Evolutionary conservation across 2,888 invertebrate genomes (phyloP).

Genomic region (Acanthococcus lagerstroemiae): DNA sequence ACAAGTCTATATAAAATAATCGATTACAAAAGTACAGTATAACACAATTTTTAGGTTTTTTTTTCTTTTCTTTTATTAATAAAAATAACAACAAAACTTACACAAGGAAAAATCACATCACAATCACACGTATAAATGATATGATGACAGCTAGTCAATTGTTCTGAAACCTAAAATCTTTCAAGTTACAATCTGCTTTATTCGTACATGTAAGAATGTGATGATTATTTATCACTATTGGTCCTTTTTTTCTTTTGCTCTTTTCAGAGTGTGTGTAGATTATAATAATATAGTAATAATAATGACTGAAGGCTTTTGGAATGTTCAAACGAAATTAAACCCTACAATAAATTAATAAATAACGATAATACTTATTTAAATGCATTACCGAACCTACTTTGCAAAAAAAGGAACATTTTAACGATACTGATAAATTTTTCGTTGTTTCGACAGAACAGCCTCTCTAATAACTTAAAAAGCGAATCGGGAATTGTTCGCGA

Average conservation of each 20-base stretch:
- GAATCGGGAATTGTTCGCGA: neutral
- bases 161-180: neutral
- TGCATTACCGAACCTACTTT: conserved; percentile 18
- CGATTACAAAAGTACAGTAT: conserved; percentile 16
- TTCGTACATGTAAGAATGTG: conserved; percentile 27
- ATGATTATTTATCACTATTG: conserved; percentile 27
- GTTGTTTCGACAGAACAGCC: neutral
- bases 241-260: conserved; percentile 2
- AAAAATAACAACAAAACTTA: conserved; percentile 31
- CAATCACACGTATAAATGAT: conserved; percentile 30
- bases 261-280: neutral
- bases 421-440: conserved; percentile 14
- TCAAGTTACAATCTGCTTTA: neutral
- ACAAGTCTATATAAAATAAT: conserved; percentile 20
- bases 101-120: conserved; percentile 30
- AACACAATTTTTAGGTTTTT: conserved; percentile 22
- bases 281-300: neutral
- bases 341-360: neutral
- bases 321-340: conserved; percentile 11
- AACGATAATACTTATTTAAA: conserved; percentile 16
- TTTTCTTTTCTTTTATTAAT: conserved; percentile 18
- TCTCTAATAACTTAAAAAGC: neutral
- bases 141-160: conserved; percentile 23
- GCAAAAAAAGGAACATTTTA: conserved; percentile 23
- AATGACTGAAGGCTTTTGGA: conserved; percentile 28